Percentiles rank a stretch among this genome's conserved stretches.
phyloP scores from a whole-genome alignment of 2,888 invertebrate genomes.

The Lasioglossum villosulum region DNA sequence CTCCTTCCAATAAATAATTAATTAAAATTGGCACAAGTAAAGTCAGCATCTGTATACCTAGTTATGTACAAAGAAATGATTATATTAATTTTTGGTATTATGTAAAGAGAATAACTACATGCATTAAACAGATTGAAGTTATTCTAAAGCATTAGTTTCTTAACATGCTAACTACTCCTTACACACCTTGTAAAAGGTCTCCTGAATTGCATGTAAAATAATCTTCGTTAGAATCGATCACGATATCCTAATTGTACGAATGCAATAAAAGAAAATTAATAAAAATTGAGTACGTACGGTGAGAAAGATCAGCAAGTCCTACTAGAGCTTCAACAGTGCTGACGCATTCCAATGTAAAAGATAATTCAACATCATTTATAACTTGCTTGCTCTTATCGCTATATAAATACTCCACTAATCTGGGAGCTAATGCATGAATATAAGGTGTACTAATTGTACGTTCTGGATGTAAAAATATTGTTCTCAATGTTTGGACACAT shows the following conservation, averaged over 20 bases:
- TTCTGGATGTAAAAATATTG: constrained; percentile 91
- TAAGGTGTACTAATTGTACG: constrained; percentile 90
- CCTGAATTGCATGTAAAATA: constrained; percentile 84
- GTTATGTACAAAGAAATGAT: constrained; percentile 68
- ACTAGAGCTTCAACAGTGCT: constrained; percentile 91
- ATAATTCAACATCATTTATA: constrained; percentile 88
- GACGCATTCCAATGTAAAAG: constrained; percentile 90
- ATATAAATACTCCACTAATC: constrained; percentile 91
- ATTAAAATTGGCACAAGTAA: constrained; percentile 96
- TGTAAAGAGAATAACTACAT: constrained; percentile 23
- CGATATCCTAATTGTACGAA: not conserved
- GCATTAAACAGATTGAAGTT: constrained; percentile 28
- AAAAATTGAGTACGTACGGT: constrained; percentile 87
- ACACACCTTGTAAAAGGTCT: constrained; percentile 86
- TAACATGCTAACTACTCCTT: constrained; percentile 28
- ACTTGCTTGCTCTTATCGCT: constrained; percentile 87
- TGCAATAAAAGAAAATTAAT: not conserved
- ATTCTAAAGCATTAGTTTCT: constrained; percentile 11
- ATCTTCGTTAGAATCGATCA: constrained; percentile 48
- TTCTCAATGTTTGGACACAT: constrained; percentile 91
- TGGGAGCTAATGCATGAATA: constrained; percentile 92
- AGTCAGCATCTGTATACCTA: constrained; percentile 95
- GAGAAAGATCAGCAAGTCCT: constrained; percentile 90
- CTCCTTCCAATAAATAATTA: constrained; percentile 91
- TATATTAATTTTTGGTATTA: constrained; percentile 20